Conservation (phyloP, 2,888 invertebrate species). For the Yponomeuta cagnagella region DNA sequence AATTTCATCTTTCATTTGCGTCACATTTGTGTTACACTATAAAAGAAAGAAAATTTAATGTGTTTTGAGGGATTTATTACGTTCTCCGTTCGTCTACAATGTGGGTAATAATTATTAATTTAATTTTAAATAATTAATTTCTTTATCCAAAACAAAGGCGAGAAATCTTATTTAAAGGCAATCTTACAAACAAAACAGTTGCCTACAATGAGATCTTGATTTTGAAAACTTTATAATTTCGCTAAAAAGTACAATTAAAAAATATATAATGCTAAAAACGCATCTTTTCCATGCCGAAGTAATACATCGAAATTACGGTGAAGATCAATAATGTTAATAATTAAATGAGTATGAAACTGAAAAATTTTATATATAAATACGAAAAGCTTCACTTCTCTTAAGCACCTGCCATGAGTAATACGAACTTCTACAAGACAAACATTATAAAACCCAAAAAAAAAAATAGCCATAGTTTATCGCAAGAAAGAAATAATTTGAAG, state of each 20-base stretch:
- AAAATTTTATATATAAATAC: slow-evolving; percentile 9
- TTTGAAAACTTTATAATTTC: slow-evolving; percentile 54
- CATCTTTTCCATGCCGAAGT: slow-evolving; percentile 49
- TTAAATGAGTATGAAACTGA: neutral
- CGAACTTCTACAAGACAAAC: neutral
- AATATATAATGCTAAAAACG: slow-evolving; percentile 33
- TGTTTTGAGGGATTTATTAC: slow-evolving; percentile 51
- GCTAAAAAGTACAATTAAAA: slow-evolving; percentile 44
- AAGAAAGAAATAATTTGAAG: neutral
- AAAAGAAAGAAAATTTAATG: slow-evolving; percentile 17
- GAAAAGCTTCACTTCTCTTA: slow-evolving; percentile 18
- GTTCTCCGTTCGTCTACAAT: slow-evolving; percentile 42
- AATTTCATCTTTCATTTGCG: slow-evolving; percentile 22
- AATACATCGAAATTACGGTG: slow-evolving; percentile 42
- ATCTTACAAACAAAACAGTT: slow-evolving; percentile 33
- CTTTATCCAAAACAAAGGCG: slow-evolving; percentile 45
- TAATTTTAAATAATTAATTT: slow-evolving; percentile 30
- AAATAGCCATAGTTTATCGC: neutral
- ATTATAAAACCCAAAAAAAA: neutral
- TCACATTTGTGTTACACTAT: neutral
- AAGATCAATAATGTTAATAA: neutral
- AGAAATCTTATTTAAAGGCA: slow-evolving; percentile 63
- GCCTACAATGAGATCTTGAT: slow-evolving; percentile 67
- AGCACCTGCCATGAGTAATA: slow-evolving; percentile 37
- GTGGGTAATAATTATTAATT: slow-evolving; percentile 38